phyloP scores from a whole-genome alignment of 2,888 invertebrate species.

The Escarpia spicata region DNA sequence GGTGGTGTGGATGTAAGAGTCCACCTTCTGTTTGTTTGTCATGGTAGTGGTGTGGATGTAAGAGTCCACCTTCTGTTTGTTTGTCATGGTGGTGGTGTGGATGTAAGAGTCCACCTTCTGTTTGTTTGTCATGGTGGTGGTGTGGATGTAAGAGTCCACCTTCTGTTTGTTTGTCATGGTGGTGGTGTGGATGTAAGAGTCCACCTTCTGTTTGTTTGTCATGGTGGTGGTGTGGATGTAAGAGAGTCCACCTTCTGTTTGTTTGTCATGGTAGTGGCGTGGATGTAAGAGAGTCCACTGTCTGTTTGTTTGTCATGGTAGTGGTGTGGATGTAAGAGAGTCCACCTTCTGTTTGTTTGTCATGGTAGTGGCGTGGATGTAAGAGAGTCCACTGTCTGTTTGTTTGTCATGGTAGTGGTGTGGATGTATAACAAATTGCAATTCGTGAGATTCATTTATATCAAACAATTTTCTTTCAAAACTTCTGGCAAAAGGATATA shows the following conservation, averaged over 20 bases:
- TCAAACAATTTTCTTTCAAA: not conserved
- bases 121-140: not conserved
- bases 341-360: not conserved
- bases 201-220: not conserved
- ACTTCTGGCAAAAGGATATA: not conserved
- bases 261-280: not conserved
- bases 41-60: not conserved
- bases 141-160: not conserved
- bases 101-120: not conserved
- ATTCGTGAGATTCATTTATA: not conserved
- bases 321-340: not conserved
- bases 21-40: not conserved
- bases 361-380: not conserved
- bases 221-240: not conserved
- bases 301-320: not conserved
- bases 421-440: not conserved
- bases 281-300: not conserved
- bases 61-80: not conserved
- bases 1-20: not conserved
- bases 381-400: no score
- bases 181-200: not conserved
- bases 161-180: not conserved
- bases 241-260: not conserved
- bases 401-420: not conserved
- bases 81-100: not conserved